These are phyloP conservation scores for Maniola jurtina DNA, from an alignment of 1,140 invertebrate genomes.

Conservation along the genomic window DNA sequence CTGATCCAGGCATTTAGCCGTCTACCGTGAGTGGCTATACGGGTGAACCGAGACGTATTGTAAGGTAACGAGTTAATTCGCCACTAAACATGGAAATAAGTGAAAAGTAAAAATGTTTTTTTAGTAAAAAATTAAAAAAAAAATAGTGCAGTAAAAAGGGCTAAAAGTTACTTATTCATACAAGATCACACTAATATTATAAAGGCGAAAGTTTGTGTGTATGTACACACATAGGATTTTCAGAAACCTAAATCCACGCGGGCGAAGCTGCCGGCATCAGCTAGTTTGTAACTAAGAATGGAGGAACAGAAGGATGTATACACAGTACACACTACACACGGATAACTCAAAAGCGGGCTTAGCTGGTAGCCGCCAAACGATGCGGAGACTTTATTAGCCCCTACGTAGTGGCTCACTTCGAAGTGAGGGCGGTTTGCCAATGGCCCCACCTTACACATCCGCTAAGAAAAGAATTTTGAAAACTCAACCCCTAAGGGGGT, in stretches of 20 bases:
- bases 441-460: no score
- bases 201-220: no score
- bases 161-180: no score
- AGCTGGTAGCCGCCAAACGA: constrained; percentile 42
- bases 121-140: no score
- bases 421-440: constrained; percentile 13
- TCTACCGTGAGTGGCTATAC: not conserved
- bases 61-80: not conserved
- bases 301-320: constrained; percentile 36
- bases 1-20: constrained; percentile 15
- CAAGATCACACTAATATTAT: no score
- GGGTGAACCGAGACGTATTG: not conserved
- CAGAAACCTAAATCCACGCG: no score
- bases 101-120: not conserved
- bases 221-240: no score
- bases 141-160: no score
- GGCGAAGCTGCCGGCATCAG: no score
- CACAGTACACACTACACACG: constrained; percentile 24
- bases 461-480: no score
- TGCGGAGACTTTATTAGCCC: constrained; percentile 49
- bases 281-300: not conserved
- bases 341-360: constrained; percentile 10
- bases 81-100: not conserved
- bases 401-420: constrained; percentile 38
- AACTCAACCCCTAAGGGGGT: no score